Percentiles rank a stretch among this genome's conserved stretches.
phyloP scores from a whole-genome alignment of 2,888 invertebrate species.

The Neoaliturus tenellus region DNA sequence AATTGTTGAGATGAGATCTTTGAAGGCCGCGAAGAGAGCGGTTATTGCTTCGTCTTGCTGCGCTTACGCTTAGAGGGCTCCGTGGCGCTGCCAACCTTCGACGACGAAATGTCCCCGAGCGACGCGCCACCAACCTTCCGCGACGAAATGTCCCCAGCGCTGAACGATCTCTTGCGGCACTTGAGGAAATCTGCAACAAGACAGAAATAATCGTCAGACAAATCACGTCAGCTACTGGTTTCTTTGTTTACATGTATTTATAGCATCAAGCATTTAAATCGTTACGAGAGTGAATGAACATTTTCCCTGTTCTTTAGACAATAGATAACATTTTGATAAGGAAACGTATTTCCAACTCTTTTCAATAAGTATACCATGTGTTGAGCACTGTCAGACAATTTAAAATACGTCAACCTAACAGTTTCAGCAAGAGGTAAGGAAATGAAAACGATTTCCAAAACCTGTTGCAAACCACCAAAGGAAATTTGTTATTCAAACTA shows the following conservation, averaged over 20 bases:
- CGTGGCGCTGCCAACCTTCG: not conserved
- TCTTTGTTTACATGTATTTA: too few species aligned
- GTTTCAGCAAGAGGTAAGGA: too few species aligned
- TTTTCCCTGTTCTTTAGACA: not conserved
- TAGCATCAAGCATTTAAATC: not conserved
- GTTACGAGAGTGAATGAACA: not conserved
- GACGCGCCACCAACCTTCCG: constrained; percentile 23
- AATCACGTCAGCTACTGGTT: not conserved
- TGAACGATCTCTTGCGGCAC: constrained; percentile 49
- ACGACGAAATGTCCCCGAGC: constrained; percentile 2
- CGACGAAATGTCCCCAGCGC: constrained; percentile 43
- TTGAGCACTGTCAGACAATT: too few species aligned
- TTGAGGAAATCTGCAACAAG: constrained; percentile 47
- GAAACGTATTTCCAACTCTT: too few species aligned
- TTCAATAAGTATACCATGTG: too few species aligned
- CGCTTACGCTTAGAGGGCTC: constrained; percentile 33
- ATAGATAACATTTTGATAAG: not conserved
- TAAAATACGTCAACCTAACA: too few species aligned
- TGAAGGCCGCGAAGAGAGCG: not conserved
- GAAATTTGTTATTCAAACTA: too few species aligned
- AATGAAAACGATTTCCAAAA: too few species aligned
- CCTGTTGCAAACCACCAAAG: too few species aligned
- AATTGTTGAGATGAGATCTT: constrained; percentile 40
- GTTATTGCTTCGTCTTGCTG: constrained; percentile 28
- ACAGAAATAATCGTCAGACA: not conserved